phyloP scores from a whole-genome alignment of 2,797 vertebrate genomes.

The Huso huso region DNA sequence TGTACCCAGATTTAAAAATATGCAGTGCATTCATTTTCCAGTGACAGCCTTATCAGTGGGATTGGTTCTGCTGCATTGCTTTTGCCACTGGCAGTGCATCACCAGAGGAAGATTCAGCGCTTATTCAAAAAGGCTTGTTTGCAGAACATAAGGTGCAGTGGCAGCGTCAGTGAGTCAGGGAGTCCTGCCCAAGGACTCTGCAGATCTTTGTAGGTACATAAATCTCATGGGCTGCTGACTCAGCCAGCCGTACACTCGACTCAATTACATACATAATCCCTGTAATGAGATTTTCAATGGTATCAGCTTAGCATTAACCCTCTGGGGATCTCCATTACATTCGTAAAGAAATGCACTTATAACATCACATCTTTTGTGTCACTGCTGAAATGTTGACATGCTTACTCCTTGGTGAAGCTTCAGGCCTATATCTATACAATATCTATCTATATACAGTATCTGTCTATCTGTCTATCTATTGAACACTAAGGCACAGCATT shows the following conservation, averaged over 20 bases:
- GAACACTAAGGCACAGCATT: too few relatives aligned
- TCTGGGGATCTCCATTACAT: conserved; percentile 34
- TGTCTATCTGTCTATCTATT: too few relatives aligned
- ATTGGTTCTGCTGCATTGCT: conserved; percentile 52
- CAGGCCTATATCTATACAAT: too few relatives aligned
- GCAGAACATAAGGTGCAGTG: neutral
- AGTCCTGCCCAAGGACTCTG: conserved; percentile 31
- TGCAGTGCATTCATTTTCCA: conserved; percentile 21
- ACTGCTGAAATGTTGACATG: neutral
- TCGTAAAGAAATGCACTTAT: conserved; percentile 36
- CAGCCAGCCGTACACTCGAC: conserved; percentile 55
- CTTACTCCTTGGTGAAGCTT: neutral
- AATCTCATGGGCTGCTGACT: conserved; percentile 57
- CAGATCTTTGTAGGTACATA: conserved; percentile 42
- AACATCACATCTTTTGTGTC: conserved; percentile 24
- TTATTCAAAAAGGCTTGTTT: too few relatives aligned
- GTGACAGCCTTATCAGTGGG: conserved; percentile 35
- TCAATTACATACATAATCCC: conserved; percentile 60
- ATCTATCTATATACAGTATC: too few relatives aligned
- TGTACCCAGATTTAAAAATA: conserved; percentile 2
- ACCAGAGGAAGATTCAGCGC: neutral
- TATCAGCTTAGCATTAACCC: conserved; percentile 50
- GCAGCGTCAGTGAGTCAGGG: conserved; percentile 20
- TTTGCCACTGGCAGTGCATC: conserved; percentile 29
- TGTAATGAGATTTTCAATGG: conserved; percentile 68